These are phyloP conservation scores for Apantesis nais DNA, from an alignment of 2,888 invertebrate species.

Conservation along the genomic window DNA sequence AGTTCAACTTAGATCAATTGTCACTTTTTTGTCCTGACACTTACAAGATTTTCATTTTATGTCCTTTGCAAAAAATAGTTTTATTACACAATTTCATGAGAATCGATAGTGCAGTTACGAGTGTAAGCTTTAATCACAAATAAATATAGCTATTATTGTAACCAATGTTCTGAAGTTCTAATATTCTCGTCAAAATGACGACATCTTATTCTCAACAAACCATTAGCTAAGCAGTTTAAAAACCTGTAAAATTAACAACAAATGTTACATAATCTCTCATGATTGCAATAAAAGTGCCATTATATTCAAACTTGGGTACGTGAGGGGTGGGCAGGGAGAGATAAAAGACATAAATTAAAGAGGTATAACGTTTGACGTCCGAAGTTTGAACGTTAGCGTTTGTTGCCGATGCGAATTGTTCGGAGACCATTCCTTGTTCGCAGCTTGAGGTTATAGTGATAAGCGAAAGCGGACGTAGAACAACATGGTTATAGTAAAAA, in stretches of 20 bases:
- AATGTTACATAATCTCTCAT: constrained; percentile 37
- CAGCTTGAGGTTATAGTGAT: constrained; percentile 18
- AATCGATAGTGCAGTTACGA: no score
- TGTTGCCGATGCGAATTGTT: constrained; percentile 52
- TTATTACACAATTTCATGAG: no score
- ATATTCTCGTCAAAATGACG: background rate
- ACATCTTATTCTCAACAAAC: background rate
- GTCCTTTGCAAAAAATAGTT: no score
- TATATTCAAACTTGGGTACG: constrained; percentile 39
- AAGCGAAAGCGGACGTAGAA: constrained; percentile 14
- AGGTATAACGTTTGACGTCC: constrained; percentile 62
- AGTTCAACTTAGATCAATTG: no score
- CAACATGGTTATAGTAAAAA: no score
- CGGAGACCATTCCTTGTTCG: constrained; percentile 53
- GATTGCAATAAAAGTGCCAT: constrained; percentile 34
- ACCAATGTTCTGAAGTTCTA: no score
- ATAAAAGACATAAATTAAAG: constrained; percentile 67
- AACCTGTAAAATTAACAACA: constrained; percentile 33
- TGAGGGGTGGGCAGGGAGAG: constrained; percentile 47
- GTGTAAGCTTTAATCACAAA: no score
- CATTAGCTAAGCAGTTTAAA: constrained; percentile 1
- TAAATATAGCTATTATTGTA: background rate
- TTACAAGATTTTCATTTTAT: no score
- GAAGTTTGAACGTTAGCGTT: constrained; percentile 64
- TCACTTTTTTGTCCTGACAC: no score